Evolutionary conservation across 2,113 vertebrate species (phyloP).

Genomic region (Orcinus orca): DNA sequence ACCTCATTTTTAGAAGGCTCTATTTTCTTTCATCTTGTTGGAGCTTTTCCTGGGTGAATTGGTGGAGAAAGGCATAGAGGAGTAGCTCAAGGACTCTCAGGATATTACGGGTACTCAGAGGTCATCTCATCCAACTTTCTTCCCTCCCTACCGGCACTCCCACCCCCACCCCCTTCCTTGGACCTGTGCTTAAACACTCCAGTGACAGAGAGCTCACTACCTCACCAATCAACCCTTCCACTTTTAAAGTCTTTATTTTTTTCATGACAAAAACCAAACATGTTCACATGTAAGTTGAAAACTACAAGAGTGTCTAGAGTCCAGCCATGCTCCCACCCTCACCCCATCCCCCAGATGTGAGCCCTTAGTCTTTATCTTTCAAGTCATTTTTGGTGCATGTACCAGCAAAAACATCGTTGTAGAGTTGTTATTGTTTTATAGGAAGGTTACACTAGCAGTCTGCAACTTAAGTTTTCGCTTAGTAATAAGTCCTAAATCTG

Average conservation of each 20-base stretch:
- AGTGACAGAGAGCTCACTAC: not conserved
- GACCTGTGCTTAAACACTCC: not conserved
- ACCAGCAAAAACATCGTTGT: not conserved
- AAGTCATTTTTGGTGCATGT: not conserved
- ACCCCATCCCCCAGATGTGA: not conserved
- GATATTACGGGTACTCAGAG: not conserved
- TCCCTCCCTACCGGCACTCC: not conserved
- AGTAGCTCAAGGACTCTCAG: not conserved
- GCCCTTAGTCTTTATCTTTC: not conserved
- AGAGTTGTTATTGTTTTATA: not conserved
- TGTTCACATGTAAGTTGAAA: not conserved
- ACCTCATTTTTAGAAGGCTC: not conserved
- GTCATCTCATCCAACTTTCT: not conserved
- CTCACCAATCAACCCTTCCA: not conserved
- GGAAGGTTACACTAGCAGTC: not conserved
- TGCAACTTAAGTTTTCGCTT: not conserved
- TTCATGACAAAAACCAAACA: not conserved
- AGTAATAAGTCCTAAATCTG: not conserved
- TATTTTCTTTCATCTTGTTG: not conserved
- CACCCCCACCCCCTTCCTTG: accelerated
- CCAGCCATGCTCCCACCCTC: not conserved
- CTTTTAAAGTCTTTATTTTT: not conserved
- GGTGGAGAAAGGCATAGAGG: not conserved
- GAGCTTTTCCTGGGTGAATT: not conserved
- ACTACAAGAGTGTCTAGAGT: not conserved